Evolutionary conservation across 2,888 invertebrate species (phyloP).

Genomic region (Rotaria socialis): DNA sequence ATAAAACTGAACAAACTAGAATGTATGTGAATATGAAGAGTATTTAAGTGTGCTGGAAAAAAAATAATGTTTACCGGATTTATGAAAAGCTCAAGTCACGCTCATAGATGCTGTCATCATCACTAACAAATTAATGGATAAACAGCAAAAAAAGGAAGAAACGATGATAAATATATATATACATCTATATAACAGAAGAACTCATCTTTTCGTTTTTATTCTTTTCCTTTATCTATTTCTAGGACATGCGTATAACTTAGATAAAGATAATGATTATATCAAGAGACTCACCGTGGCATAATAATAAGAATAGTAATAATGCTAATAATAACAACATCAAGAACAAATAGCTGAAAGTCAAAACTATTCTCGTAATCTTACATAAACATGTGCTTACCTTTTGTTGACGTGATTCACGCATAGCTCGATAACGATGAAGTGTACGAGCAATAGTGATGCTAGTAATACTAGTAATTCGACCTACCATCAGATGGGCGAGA

Average conservation of each 20-base stretch:
- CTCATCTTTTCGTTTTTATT: not conserved
- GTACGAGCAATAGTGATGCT: not conserved
- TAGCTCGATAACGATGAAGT: not conserved
- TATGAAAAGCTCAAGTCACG: not conserved
- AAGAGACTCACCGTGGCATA: not conserved
- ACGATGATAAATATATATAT: too few species aligned
- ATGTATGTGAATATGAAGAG: not conserved
- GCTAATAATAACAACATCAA: not conserved
- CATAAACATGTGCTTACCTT: not conserved
- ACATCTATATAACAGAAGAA: too few species aligned
- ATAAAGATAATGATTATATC: not conserved
- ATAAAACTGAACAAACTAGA: slow-evolving; percentile 11
- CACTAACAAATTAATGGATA: not conserved
- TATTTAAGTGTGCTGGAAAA: not conserved
- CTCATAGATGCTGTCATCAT: not conserved
- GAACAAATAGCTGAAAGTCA: not conserved
- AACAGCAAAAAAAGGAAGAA: not conserved
- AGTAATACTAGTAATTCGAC: slow-evolving; percentile 3
- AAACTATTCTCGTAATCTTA: not conserved
- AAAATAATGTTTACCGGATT: not conserved
- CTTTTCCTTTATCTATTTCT: not conserved
- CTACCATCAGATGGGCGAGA: not conserved
- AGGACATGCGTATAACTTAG: not conserved
- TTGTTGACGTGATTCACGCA: not conserved
- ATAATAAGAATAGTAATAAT: not conserved